phyloP scores from a whole-genome alignment of 2,888 invertebrate species.

The Chirona hameri region DNA sequence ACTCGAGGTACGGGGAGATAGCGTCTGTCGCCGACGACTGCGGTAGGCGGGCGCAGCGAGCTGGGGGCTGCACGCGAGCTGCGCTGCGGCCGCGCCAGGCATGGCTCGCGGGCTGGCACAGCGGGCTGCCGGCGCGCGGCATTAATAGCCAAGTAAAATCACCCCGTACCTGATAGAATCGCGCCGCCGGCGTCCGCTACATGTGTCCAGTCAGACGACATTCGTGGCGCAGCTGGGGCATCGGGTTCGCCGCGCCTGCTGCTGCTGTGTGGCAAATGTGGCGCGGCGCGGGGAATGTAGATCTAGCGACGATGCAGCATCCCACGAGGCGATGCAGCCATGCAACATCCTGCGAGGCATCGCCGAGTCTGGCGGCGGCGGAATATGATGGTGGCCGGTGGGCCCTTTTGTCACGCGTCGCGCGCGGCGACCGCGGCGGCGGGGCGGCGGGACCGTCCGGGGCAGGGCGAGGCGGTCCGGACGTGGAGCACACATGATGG shows the following conservation, averaged over 20 bases:
- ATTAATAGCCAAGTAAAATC: conserved; percentile 13
- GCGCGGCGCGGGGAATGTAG: not conserved
- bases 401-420: not conserved
- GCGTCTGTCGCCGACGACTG: not conserved
- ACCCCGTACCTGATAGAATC: not conserved
- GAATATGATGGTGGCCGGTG: too few relatives aligned
- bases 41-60: too few relatives aligned
- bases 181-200: not conserved
- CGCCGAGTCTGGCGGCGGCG: too few relatives aligned
- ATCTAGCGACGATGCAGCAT: not conserved
- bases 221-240: not conserved
- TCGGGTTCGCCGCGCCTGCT: not conserved
- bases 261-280: not conserved
- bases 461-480: not conserved
- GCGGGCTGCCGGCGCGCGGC: not conserved
- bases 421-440: not conserved
- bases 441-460: not conserved
- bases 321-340: not conserved
- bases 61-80: not conserved
- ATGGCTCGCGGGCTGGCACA: not conserved
- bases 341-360: not conserved
- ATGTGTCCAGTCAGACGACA: not conserved
- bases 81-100: not conserved
- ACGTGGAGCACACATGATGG: not conserved
- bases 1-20: not conserved